Base-by-base conservation (phyloP, 2,797 vertebrate genomes). In the Pangasius djambal region DNA sequence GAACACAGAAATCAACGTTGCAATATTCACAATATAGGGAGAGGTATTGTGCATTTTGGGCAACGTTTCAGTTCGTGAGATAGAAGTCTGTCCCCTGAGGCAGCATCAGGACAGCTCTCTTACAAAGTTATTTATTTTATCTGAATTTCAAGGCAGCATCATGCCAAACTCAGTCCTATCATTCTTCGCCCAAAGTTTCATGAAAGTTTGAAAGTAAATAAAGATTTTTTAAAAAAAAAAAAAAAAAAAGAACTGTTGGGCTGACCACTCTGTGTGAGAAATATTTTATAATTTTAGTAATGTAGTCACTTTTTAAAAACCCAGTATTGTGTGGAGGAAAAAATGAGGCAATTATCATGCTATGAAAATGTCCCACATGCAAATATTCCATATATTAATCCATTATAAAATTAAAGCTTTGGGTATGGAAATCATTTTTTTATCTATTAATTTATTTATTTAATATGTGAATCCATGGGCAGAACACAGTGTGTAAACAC, bases 401-500 rank as follows among this genome's bases (percentile, higher is more conserved):
- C 10, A 52, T 15, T 8, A 69, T 31, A 85, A 67, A 34, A 22
- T 52, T 2, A 69, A 83, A 44, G 37, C 44, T 34, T 52, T 69
- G 18, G 7, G 12, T 28, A 40, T 7, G 22, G 59, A 83, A 83
- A n/a, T 18, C 6, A 4, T 85, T 65, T 83, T 83, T 28, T 28
- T 57, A 1, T 79, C 4, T 16, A n/a, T 63, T 44, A 12, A 31
- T 61, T 31, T 87, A 37, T 82, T 70, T 69, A 57, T 57, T 87
- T 87, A 57, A 28, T 59, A 61, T 57, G 63, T 31, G 31, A 87
- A 57, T 61, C 34, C 44, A 86, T 67, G 63, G 57, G 67, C 87
- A 85, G 81, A 89, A 65, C 55, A 50, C 63, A 52, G 63, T 52
- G 44, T 52, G 44, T 50, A 75, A 85, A 88, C 31, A 44, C 55